Conservation (phyloP, 2,113 vertebrate species). For the Gila orcuttii region DNA sequence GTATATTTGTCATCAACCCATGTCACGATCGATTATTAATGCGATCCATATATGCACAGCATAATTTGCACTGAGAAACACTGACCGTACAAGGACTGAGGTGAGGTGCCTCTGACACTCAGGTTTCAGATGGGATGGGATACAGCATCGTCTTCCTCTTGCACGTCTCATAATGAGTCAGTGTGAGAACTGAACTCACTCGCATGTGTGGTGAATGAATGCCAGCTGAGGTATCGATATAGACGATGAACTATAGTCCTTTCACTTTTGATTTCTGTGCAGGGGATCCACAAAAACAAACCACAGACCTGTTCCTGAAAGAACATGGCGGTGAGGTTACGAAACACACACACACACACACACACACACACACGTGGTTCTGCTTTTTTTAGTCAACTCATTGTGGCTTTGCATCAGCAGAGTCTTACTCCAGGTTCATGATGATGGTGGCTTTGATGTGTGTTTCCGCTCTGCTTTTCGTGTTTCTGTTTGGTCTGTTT, state of each 20-base stretch:
- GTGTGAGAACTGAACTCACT: neutral
- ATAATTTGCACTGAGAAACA: too few relatives aligned
- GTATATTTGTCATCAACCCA: too few relatives aligned
- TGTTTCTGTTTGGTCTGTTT: neutral
- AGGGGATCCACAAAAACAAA: too few relatives aligned
- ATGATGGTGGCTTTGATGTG: neutral
- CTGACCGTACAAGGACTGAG: too few relatives aligned
- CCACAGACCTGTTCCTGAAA: neutral
- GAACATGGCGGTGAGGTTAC: neutral
- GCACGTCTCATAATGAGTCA: neutral
- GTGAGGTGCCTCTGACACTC: neutral
- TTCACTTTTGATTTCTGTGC: neutral
- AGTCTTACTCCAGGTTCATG: neutral
- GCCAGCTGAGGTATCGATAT: neutral
- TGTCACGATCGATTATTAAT: too few relatives aligned
- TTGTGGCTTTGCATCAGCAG: neutral
- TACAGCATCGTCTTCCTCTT: neutral
- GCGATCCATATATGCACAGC: too few relatives aligned
- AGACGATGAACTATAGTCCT: neutral
- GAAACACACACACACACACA: neutral
- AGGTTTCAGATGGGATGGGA: conserved; percentile 15
- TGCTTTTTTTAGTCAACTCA: neutral
- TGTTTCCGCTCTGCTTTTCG: neutral
- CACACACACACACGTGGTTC: neutral
- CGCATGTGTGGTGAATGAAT: neutral